A percentile compares a stretch with the other conserved stretches of the same genome.
phyloP scores from a whole-genome alignment of 2,113 vertebrate species.

The Menidia beryllina region DNA sequence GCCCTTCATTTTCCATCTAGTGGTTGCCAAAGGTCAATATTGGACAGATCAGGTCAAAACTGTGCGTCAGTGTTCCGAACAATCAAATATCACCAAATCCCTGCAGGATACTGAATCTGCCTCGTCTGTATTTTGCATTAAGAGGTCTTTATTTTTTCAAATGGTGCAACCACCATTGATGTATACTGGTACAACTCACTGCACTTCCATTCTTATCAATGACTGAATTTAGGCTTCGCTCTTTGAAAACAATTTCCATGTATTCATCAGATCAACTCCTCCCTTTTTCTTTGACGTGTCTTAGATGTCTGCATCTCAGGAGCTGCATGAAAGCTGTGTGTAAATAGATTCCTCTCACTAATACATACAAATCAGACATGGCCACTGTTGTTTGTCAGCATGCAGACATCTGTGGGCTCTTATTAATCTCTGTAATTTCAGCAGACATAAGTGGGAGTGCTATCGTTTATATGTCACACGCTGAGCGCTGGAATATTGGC shows the following conservation, averaged over 20 bases:
- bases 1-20: neutral
- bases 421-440: slow-evolving; percentile 78
- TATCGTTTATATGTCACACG: slow-evolving; percentile 71
- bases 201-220: neutral
- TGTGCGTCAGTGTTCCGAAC: neutral
- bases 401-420: slow-evolving; percentile 36
- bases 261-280: slow-evolving; percentile 37
- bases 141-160: neutral
- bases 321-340: slow-evolving; percentile 45
- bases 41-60: neutral
- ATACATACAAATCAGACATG: slow-evolving; percentile 71
- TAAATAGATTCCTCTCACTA: slow-evolving; percentile 59
- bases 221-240: slow-evolving; percentile 12
- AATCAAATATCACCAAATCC: too few relatives aligned
- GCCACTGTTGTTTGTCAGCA: slow-evolving; percentile 62
- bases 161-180: neutral
- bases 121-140: neutral
- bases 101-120: too few relatives aligned
- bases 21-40: neutral
- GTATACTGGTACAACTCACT: neutral
- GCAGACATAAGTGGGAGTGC: slow-evolving; percentile 64
- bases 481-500: slow-evolving; percentile 54
- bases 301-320: slow-evolving; percentile 19
- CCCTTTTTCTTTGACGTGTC: neutral
- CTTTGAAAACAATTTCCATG: slow-evolving; percentile 15